These are phyloP conservation scores for Drosophila melanogaster DNA, from an alignment of 1,140 invertebrate genomes.

Conservation along the genomic window Release_6_plus_ISO1_MT NT_033777.3:27247501-27248000, in stretches of 20 bases:
- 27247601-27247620: neutral
- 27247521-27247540: slow-evolving; percentile 72
- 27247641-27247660: slow-evolving; percentile 59
- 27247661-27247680: slow-evolving; percentile 72
- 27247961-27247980: slow-evolving; percentile 43
- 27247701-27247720: slow-evolving; percentile 75
- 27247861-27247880: slow-evolving; percentile 37
- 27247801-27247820: slow-evolving; percentile 82
- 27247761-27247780: slow-evolving; percentile 13
- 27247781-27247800: slow-evolving; percentile 78
- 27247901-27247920: slow-evolving; percentile 46
- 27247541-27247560: slow-evolving; percentile 79
- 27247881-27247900: slow-evolving; percentile 37
- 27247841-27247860: slow-evolving; percentile 22
- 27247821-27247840: slow-evolving; percentile 17
- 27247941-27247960: slow-evolving; percentile 18
- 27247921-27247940: slow-evolving; percentile 47
- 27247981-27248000: slow-evolving; percentile 22
- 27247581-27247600: slow-evolving; percentile 76
- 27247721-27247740: slow-evolving; percentile 41
- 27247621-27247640: slow-evolving; percentile 57
- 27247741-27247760: slow-evolving; percentile 21
- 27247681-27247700: slow-evolving; percentile 81
- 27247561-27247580: slow-evolving; percentile 67
- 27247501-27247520: slow-evolving; percentile 77